Conservation (phyloP, 2,113 vertebrate genomes). For the Poeciliopsis turrubarensis region DNA sequence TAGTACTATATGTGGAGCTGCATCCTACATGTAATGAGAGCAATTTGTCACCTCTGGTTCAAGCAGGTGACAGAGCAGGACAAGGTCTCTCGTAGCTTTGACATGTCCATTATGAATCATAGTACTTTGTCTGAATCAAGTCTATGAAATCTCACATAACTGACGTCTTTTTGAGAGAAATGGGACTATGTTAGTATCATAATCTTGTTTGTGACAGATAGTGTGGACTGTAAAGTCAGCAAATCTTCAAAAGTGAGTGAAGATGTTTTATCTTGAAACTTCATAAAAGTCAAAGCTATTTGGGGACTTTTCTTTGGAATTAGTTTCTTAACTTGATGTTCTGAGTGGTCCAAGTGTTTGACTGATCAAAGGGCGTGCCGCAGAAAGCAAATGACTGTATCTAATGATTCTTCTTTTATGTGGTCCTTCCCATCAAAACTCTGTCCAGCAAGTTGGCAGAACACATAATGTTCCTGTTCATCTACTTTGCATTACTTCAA, state of each 20-base stretch:
- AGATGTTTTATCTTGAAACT: neutral
- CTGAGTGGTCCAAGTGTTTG: neutral
- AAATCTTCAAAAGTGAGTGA: neutral
- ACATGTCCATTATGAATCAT: constrained; percentile 51
- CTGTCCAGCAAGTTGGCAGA: neutral
- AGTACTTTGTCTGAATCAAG: constrained; percentile 30
- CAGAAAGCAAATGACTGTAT: neutral
- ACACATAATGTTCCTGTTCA: neutral
- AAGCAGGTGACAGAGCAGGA: constrained; percentile 60
- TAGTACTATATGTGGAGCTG: constrained; percentile 73
- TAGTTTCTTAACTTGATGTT: neutral
- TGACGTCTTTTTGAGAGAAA: neutral
- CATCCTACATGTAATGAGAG: constrained; percentile 76
- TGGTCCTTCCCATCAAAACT: too few relatives aligned
- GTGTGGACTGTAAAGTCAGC: neutral
- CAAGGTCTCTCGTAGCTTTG: constrained; percentile 37
- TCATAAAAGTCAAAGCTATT: neutral
- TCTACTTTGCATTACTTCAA: neutral
- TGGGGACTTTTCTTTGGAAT: neutral
- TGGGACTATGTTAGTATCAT: neutral
- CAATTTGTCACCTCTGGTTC: constrained; percentile 75
- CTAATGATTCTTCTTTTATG: neutral
- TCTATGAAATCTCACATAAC: constrained; percentile 34
- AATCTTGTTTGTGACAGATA: neutral
- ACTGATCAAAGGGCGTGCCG: neutral